These are phyloP conservation scores for Bombycilla garrulus DNA, from an alignment of 2,113 vertebrate species.

Conservation along the genomic window DNA sequence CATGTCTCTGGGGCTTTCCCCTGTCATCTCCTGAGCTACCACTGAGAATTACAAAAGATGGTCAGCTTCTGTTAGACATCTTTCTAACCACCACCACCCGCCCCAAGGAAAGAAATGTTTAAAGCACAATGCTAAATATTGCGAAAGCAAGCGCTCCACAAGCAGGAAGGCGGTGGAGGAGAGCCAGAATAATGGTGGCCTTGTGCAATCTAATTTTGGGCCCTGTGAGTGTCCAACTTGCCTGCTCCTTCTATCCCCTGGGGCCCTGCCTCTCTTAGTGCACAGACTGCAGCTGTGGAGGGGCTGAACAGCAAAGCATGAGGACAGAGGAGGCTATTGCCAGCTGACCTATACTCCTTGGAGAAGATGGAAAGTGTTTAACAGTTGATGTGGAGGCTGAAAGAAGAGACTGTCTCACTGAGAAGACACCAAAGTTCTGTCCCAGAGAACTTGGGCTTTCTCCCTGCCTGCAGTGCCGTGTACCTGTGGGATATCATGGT, in stretches of 20 bases:
- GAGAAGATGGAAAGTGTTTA: neutral
- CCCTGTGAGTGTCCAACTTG: neutral
- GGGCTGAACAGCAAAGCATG: neutral
- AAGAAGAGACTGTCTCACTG: neutral
- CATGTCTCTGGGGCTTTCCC: neutral
- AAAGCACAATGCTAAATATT: neutral
- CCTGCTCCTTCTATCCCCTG: neutral
- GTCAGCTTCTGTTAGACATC: neutral
- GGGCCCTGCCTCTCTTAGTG: neutral
- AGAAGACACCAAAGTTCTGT: neutral
- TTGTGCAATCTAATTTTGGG: neutral
- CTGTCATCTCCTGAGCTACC: neutral
- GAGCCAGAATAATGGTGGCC: neutral
- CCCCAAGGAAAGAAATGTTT: neutral
- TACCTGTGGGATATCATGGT: neutral
- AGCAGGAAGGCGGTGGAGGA: neutral
- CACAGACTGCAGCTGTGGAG: neutral
- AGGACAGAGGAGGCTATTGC: neutral
- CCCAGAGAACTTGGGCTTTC: neutral
- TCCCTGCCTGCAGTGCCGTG: rapidly evolving
- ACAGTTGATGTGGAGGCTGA: neutral
- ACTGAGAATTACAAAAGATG: neutral
- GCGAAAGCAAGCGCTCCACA: neutral
- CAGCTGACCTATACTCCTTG: neutral
- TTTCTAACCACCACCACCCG: neutral